These are phyloP conservation scores for Shargacucullia verbasci DNA, from an alignment of 2,888 invertebrate species.

Conservation along the genomic window DNA sequence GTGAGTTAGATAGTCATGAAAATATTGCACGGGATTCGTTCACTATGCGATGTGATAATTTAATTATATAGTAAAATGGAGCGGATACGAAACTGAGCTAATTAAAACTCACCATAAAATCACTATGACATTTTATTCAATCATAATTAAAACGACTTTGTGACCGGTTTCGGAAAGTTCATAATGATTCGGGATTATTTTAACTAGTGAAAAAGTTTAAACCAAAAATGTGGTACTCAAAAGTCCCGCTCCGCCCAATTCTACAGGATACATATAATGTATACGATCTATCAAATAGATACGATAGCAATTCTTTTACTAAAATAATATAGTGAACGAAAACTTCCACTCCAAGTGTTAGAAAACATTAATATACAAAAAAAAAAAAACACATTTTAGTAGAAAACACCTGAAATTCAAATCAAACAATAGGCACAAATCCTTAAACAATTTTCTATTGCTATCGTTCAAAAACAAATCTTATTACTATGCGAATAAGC, in stretches of 20 bases:
- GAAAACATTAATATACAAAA: slow-evolving; percentile 16
- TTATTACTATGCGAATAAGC: slow-evolving; percentile 56
- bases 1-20: slow-evolving; percentile 20
- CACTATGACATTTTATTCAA: too few species aligned
- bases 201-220: too few species aligned
- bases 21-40: slow-evolving; percentile 13
- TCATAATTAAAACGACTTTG: too few species aligned
- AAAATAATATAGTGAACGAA: slow-evolving; percentile 27
- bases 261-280: too few species aligned
- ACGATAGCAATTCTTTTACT: not conserved
- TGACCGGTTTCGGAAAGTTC: too few species aligned
- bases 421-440: slow-evolving; percentile 80
- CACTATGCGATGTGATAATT: slow-evolving; percentile 15
- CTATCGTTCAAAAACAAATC: slow-evolving; percentile 40
- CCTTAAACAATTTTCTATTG: slow-evolving; percentile 36
- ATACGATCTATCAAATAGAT: too few species aligned
- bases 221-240: too few species aligned
- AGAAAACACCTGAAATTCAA: slow-evolving; percentile 73
- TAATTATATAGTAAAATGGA: not conserved
- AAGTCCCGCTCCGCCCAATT: too few species aligned
- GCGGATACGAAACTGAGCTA: not conserved
- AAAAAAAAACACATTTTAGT: slow-evolving; percentile 66
- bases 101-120: not conserved
- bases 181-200: too few species aligned
- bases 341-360: slow-evolving; percentile 27